These are phyloP conservation scores for Euplagia quadripunctaria DNA, from an alignment of 2,888 invertebrate species.

Conservation along the genomic window DNA sequence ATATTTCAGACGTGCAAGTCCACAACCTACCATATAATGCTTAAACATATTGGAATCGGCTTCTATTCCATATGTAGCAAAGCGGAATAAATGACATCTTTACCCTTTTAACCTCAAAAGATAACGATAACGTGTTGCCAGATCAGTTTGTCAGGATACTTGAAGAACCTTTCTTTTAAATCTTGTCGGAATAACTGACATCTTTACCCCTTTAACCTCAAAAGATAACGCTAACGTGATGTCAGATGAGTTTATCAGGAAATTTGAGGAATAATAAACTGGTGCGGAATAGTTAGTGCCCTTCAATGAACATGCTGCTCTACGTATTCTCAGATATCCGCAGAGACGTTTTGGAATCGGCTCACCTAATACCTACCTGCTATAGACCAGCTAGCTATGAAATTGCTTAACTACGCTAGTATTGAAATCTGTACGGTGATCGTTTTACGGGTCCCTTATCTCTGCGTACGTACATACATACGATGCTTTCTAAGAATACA, in stretches of 20 bases:
- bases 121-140: background rate
- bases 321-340: too few species aligned
- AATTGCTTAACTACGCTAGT: too few species aligned
- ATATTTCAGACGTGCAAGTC: background rate
- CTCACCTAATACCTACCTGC: background rate
- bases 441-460: too few species aligned
- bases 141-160: background rate
- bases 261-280: too few species aligned
- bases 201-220: background rate
- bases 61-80: background rate
- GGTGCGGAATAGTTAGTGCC: too few species aligned
- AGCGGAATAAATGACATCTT: background rate
- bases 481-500: background rate
- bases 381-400: background rate
- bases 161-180: background rate
- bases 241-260: background rate
- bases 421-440: too few species aligned
- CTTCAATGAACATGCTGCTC: too few species aligned
- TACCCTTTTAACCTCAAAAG: background rate
- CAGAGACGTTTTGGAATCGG: too few species aligned
- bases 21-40: background rate
- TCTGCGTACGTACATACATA: background rate
- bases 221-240: background rate
- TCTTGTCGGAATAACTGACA: background rate
- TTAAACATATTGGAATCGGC: background rate